phyloP scores from a whole-genome alignment of 2,113 vertebrate genomes.

The Micromys minutus region DNA sequence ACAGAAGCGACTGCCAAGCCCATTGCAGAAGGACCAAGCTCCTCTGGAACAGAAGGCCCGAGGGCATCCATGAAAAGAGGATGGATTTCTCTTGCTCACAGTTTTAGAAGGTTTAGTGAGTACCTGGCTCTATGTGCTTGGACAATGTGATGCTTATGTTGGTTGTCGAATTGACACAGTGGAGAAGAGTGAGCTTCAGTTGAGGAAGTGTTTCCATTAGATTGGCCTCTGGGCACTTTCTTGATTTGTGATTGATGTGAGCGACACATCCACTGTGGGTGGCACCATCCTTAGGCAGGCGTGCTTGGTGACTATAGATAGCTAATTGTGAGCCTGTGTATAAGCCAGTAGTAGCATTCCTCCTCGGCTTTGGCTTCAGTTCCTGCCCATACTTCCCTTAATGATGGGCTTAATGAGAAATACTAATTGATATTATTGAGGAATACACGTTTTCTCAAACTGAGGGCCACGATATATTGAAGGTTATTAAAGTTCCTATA shows the following conservation, averaged over 20 bases:
- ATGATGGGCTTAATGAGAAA: neutral
- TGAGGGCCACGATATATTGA: neutral
- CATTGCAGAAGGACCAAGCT: neutral
- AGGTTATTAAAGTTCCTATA: neutral
- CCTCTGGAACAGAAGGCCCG: neutral
- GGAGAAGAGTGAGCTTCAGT: neutral
- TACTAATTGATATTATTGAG: neutral
- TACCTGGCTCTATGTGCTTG: neutral
- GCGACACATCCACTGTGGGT: neutral
- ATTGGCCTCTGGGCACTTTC: neutral
- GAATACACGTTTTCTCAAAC: conserved; percentile 1
- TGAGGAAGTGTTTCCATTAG: neutral
- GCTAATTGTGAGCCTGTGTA: neutral
- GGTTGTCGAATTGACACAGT: neutral
- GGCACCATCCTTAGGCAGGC: neutral
- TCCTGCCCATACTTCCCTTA: neutral
- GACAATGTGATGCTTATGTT: neutral
- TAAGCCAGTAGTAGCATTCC: neutral
- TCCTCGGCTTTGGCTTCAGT: neutral
- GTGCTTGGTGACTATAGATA: neutral
- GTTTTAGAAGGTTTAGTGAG: neutral
- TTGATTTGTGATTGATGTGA: neutral
- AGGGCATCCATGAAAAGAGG: neutral
- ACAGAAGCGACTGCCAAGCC: neutral
- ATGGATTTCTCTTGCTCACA: neutral